These are phyloP conservation scores for Drosophila cardini DNA, from an alignment of 1,140 invertebrate genomes.

Conservation along the genomic window DNA sequence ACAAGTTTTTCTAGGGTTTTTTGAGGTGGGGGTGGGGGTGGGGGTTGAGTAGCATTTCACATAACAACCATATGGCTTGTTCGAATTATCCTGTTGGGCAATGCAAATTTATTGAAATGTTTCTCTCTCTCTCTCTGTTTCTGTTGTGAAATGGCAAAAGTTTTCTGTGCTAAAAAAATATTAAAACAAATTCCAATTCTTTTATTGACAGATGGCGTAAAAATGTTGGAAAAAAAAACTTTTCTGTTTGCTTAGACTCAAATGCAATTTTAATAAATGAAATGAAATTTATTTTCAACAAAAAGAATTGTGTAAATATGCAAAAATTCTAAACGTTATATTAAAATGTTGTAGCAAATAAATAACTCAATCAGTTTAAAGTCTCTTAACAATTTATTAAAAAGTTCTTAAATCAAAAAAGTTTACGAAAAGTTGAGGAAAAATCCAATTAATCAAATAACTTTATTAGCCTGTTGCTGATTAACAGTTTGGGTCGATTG, in stretches of 20 bases:
- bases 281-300: not conserved
- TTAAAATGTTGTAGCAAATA: not conserved
- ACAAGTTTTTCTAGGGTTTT: not conserved
- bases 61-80: not conserved
- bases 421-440: not conserved
- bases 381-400: not conserved
- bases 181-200: not conserved
- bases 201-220: not conserved
- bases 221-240: not conserved
- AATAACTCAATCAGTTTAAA: too few species aligned
- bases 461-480: not conserved
- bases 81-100: conserved; percentile 1
- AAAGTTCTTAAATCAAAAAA: not conserved
- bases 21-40: not conserved
- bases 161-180: conserved; percentile 7
- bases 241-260: not conserved
- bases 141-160: conserved; percentile 12
- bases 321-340: not conserved
- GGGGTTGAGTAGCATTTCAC: not conserved
- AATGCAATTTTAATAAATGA: not conserved
- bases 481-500: not conserved
- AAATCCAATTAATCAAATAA: not conserved
- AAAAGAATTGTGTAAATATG: not conserved
- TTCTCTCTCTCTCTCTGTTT: conserved; percentile 3
- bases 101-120: conserved; percentile 53